These are phyloP conservation scores for Tetragonula clypearis DNA, from an alignment of 1,140 invertebrate genomes.

Conservation along the genomic window DNA sequence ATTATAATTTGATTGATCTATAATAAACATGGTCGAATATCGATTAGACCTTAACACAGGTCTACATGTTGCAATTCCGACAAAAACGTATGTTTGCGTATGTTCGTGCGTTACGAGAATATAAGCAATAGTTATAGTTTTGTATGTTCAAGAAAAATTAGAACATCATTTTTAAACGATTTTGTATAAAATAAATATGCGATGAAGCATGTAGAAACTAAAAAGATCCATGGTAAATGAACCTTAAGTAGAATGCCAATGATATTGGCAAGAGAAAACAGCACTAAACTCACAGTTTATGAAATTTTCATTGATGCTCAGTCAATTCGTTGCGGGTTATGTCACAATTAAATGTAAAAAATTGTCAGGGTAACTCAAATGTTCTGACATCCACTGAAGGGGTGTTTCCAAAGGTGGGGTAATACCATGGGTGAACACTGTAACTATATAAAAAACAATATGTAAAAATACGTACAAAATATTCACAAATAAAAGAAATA, in stretches of 20 bases:
- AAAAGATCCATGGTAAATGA: not conserved
- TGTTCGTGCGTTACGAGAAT: conserved; percentile 14
- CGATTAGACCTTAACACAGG: not conserved
- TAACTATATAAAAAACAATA: conserved; percentile 84
- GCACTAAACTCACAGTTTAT: not conserved
- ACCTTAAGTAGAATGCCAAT: not conserved
- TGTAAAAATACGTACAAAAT: too few relatives aligned
- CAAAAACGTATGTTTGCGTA: not conserved
- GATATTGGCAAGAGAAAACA: not conserved
- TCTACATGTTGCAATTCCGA: not conserved
- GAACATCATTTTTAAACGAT: not conserved
- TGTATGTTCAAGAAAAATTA: not conserved
- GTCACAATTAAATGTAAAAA: conserved; percentile 93
- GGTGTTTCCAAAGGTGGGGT: conserved; percentile 94
- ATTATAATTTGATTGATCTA: conserved; percentile 10
- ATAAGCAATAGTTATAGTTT: conserved; percentile 1
- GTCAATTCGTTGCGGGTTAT: conserved; percentile 67
- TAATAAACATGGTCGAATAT: conserved; percentile 1
- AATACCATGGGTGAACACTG: conserved; percentile 94
- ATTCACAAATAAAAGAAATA: conserved; percentile 2
- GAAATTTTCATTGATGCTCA: conserved; percentile 46
- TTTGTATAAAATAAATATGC: conserved; percentile 56
- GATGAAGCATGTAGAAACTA: conserved; percentile 31
- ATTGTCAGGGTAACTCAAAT: conserved; percentile 99
- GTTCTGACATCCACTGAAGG: conserved; percentile 98